Evolutionary conservation across 1,140 invertebrate genomes (phyloP).

Genomic region (Drosophila kikkawai): DNA sequence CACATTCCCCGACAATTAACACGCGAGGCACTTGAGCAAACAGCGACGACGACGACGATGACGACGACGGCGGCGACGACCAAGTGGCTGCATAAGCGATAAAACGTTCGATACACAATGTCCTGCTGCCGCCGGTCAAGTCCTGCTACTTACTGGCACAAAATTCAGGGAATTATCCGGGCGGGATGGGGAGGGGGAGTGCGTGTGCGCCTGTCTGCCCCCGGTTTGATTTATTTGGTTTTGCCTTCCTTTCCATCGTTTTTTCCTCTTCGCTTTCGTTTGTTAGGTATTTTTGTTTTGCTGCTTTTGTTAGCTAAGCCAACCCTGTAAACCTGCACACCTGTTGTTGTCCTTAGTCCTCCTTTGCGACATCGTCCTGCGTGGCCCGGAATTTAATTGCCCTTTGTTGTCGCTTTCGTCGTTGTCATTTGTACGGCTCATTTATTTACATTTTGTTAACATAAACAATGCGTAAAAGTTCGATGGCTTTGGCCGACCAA

Average conservation of each 20-base stretch:
- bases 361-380: constrained; percentile 49
- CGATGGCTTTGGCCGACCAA: constrained; percentile 61
- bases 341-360: constrained; percentile 63
- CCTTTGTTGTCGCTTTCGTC: constrained; percentile 75
- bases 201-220: constrained; percentile 62
- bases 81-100: constrained; percentile 76
- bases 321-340: constrained; percentile 73
- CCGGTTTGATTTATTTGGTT: constrained; percentile 73
- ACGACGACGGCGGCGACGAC: constrained; percentile 39
- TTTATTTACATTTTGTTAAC: constrained; percentile 84
- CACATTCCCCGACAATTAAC: constrained; percentile 82
- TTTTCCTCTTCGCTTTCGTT: constrained; percentile 10
- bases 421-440: constrained; percentile 78
- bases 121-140: constrained; percentile 43
- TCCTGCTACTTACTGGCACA: constrained; percentile 25
- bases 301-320: constrained; percentile 56
- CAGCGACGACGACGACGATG: constrained; percentile 51
- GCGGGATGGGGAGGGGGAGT: constrained; percentile 24
- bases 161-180: constrained; percentile 33
- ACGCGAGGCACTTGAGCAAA: constrained; percentile 80
- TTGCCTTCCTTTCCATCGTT: constrained; percentile 14
- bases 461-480: constrained; percentile 83
- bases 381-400: constrained; percentile 74
- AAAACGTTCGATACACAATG: constrained; percentile 75
- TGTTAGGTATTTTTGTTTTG: constrained; percentile 50